Evolutionary conservation across 2,113 vertebrate genomes (phyloP).

Genomic region (Tragelaphus imberbis): DNA sequence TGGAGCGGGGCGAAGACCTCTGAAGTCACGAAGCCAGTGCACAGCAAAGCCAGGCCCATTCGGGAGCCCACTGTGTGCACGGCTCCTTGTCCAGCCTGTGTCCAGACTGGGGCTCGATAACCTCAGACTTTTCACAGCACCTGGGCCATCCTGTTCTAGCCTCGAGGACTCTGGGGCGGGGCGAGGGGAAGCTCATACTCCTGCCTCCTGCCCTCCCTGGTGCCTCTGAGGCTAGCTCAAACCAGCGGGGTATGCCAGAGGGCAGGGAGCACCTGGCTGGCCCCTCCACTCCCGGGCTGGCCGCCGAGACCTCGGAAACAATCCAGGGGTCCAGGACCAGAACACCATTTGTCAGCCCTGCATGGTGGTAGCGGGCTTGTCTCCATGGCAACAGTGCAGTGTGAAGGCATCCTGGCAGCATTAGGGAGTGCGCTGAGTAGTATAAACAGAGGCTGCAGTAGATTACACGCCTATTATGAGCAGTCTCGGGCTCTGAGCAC

Average conservation of each 20-base stretch:
- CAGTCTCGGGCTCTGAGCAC: conserved; percentile 80
- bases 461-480: conserved; percentile 84
- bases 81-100: neutral
- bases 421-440: conserved; percentile 77
- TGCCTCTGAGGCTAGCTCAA: neutral
- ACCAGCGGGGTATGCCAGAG: neutral
- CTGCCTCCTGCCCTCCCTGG: neutral
- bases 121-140: neutral
- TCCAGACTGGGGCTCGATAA: neutral
- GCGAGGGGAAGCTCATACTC: neutral
- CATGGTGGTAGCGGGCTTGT: conserved; percentile 60
- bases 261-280: neutral
- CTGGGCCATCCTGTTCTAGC: neutral
- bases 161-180: neutral
- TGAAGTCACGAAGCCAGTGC: neutral
- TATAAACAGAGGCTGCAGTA: conserved; percentile 83
- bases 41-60: neutral
- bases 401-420: conserved; percentile 81
- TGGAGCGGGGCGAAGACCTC: neutral
- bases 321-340: conserved; percentile 52
- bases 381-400: conserved; percentile 82
- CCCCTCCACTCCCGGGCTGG: neutral
- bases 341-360: conserved; percentile 65
- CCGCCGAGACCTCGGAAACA: neutral
- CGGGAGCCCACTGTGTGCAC: neutral